Base-by-base conservation (phyloP, 2,113 vertebrate species). In the Brienomyrus longianalis region DNA sequence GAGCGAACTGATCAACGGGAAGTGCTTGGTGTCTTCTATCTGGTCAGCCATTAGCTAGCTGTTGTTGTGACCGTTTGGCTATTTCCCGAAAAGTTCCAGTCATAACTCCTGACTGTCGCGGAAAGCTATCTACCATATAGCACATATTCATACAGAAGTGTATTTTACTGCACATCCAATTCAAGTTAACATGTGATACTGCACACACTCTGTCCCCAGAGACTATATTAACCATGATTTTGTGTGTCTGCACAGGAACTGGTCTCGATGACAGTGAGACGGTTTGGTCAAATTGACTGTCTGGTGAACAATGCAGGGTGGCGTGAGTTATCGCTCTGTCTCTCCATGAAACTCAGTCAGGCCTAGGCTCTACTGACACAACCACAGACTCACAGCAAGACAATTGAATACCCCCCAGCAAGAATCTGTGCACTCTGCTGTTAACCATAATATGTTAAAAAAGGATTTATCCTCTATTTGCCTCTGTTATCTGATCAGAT, bases 281-380 rank as follows among this genome's bases (percentile, higher is more conserved):
- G 1, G 0, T 95, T 96, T 0, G 96, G 96, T 89, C 91, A 87
- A 86, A 92, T 98, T 3, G 97, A 97, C 91, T 97, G 97, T 83
- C 93, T 98, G 91, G 96, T 98, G 89, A 97, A 97, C 94, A 97
- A 97, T 0, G 96, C 96, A 0, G 97, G 97, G 27, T 93, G 93
- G 92, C 96, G 96, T 98, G 93, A 97, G 96, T 39, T 96, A 19
- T 88, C 27, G 13, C 45, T 10, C 47, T 95, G 23, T 86, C 27
- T 27, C 45, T 15, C 47, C 1, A 47, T 77, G 21, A 83, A 56
- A 56, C 19, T 8, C n/a, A 54, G 5, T 39, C 52, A 10, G n/a
- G 23, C 48, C n/a, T 31, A 13, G 13, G 31, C 31, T 77, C 21
- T 83, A 86, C 27, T 48, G 19, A 86, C 84, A 52, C n/a, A 48